Evolutionary conservation across 2,888 invertebrate species (phyloP).

Genomic region (Rhagonycha lutea): DNA sequence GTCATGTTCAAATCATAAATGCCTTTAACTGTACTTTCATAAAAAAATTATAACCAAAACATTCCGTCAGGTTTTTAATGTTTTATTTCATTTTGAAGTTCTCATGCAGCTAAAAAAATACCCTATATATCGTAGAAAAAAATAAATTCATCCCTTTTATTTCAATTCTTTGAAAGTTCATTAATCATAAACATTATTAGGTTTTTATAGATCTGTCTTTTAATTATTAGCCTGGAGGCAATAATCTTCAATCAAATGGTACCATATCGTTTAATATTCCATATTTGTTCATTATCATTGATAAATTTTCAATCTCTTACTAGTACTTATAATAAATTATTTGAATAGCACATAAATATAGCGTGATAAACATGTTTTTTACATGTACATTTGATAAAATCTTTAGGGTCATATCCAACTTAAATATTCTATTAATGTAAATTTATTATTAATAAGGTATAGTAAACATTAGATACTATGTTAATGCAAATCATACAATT

Average conservation of each 20-base stretch:
- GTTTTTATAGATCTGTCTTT: background rate
- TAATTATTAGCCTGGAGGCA: background rate
- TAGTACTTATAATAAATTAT: background rate
- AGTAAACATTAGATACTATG: background rate
- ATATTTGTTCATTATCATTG: background rate
- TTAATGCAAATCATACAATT: background rate
- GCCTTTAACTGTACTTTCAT: no score
- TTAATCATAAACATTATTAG: no score
- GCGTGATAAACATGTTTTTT: background rate
- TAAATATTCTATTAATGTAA: background rate
- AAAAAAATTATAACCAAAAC: no score
- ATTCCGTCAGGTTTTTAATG: no score
- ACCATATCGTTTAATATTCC: background rate
- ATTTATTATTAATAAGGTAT: background rate
- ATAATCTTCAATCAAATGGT: no score
- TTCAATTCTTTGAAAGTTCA: no score
- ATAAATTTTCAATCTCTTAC: background rate
- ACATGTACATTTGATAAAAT: background rate
- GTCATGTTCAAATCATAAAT: no score
- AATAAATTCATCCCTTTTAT: no score
- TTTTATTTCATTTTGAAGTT: no score
- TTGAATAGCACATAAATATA: background rate
- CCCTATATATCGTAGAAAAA: no score
- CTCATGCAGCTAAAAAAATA: no score
- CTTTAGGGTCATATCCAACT: background rate